These are phyloP conservation scores for Semicossyphus pulcher DNA, from an alignment of 2,113 vertebrate genomes.

Conservation along the genomic window DNA sequence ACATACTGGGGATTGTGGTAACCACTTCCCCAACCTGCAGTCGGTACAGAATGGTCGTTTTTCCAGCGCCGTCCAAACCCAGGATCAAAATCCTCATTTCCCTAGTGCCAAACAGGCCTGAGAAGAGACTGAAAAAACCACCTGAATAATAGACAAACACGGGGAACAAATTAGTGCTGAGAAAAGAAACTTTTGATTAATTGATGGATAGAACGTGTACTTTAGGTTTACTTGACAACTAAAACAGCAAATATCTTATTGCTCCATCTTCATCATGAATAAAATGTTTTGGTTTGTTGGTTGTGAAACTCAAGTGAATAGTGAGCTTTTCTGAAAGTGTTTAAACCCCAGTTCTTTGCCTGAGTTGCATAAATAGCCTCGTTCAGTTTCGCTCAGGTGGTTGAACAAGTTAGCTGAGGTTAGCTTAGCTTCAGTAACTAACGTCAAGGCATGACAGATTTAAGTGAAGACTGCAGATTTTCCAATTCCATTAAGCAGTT, in stretches of 20 bases:
- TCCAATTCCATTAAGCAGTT: too few relatives aligned
- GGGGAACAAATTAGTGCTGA: not conserved
- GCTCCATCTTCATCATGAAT: not conserved
- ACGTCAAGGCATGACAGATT: not conserved
- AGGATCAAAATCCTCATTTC: conserved; percentile 99
- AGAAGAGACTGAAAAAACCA: conserved; percentile 95
- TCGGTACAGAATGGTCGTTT: conserved; percentile 97
- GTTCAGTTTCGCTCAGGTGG: not conserved
- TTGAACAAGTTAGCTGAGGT: not conserved
- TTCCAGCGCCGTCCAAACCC: conserved; percentile 96
- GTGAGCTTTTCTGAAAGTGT: too few relatives aligned
- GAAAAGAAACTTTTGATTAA: not conserved
- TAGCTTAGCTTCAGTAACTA: conserved; percentile 29
- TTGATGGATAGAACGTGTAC: too few relatives aligned
- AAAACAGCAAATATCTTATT: not conserved
- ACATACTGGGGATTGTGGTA: conserved; percentile 98
- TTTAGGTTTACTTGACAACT: too few relatives aligned
- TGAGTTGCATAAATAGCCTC: not conserved
- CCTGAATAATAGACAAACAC: conserved; percentile 77
- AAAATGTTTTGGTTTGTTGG: too few relatives aligned
- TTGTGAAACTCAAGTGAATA: too few relatives aligned
- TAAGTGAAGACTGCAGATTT: not conserved
- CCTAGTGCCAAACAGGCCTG: conserved; percentile 94
- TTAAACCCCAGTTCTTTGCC: not conserved
- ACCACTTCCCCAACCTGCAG: conserved; percentile 98